phyloP scores from a whole-genome alignment of 53 echinoderm and acorn worm genomes.

The Temnopleurus reevesii region DNA sequence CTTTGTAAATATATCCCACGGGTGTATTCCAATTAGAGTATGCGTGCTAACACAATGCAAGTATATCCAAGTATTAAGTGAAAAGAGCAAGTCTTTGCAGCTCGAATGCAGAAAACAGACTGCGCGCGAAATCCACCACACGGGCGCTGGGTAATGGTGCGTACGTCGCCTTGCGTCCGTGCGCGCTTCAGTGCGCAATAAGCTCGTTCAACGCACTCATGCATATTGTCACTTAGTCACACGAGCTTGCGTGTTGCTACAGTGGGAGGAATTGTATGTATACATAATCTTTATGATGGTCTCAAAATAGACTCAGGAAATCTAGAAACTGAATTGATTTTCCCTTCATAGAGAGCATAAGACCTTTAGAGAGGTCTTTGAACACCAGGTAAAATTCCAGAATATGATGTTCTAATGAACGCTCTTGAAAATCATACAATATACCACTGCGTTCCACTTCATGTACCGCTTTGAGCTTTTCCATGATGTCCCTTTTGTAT shows the following conservation, averaged over 20 bases:
- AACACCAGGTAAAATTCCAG: too few relatives aligned
- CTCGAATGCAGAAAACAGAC: neutral
- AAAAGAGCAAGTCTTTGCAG: neutral
- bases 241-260: neutral
- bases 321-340: neutral
- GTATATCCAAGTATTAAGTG: neutral
- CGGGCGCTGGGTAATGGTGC: constrained; percentile 20
- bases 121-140: neutral
- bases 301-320: neutral
- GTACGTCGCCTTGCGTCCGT: neutral
- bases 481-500: too few relatives aligned
- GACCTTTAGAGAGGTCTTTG: too few relatives aligned
- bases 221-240: neutral
- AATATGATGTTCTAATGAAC: too few relatives aligned
- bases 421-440: too few relatives aligned
- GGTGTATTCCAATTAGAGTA: constrained; percentile 19
- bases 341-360: too few relatives aligned
- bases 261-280: neutral
- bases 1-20: neutral
- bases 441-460: too few relatives aligned
- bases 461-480: too few relatives aligned
- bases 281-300: neutral
- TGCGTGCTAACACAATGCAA: neutral
- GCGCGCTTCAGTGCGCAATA: constrained; percentile 17
- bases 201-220: neutral